Base-by-base conservation (phyloP, 2,113 vertebrate species). In the Phalacrocorax carbo region DNA sequence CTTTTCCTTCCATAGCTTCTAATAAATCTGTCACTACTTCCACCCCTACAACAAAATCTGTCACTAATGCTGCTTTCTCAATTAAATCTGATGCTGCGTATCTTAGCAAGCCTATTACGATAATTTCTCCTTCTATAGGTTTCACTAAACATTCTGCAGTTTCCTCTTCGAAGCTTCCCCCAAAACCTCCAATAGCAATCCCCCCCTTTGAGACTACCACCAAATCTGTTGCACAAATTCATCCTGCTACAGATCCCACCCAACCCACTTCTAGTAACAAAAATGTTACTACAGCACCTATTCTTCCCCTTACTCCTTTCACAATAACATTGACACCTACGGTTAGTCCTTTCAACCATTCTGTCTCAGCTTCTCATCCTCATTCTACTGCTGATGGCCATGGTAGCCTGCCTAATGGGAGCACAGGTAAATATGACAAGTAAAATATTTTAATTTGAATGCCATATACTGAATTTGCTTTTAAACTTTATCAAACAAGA, bases 341-440 rank as follows among this genome's bases (percentile, higher is more conserved):
- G 82, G 29, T 32, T 85, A 91, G 84, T 83, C 91, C 95, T 76
- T 4, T 82, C 61, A 93, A 85, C 68, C 89, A 40, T 52, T 93
- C 93, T 90, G 87, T 95, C 66, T 84, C 85, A 22, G 83, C 82
- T 92, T 65, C 95, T 85, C 58, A 21, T 32, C 91, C 90, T 88
- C 68, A 72, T 75, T 82, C 92, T 57, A 58, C 51, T 73, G 91
- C 84, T 55, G 90, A 40, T 64, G 36, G 70, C 73, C 86, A 12
- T 23, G 73, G 71, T 84, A 86, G 51, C 69, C 27, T 70, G 58
- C 34, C 83, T 92, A 75, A 85, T 57, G 58, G 69, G 46, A 94
- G 57, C 51, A 95, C 94, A 97, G 97, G 98, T 98, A 97, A 98
- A 71, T 94, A 92, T n/a, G 15, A 85, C 20, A 85, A 82, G 25